Base-by-base conservation (phyloP, 2,113 vertebrate genomes). In the Sinocyclocheilus anophthalmus region DNA sequence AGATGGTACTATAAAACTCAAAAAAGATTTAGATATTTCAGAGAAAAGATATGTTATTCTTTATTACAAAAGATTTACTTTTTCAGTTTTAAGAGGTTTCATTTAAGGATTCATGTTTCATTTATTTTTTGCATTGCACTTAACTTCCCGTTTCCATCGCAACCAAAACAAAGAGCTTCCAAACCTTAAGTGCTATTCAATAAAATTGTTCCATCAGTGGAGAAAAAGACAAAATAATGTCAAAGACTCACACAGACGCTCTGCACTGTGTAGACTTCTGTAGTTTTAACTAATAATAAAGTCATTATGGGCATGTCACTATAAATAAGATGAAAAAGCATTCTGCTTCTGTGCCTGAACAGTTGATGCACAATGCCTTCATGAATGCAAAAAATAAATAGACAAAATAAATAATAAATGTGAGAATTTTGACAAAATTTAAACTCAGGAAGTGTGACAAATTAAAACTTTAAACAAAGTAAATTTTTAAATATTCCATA, bases 71-170 rank as follows among this genome's bases (percentile, higher is more conserved):
- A 42, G 20, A 73, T n/a, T 72, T 22, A 22, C 8, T 33, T 70
- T 73, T 76, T 53, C 6, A 13, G 18, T 76, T 83, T 81, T 45
- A 84, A 33, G 30, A 33, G 30, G 30, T 33, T 33, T 33, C 30
- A 33, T 33, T 33, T 33, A 85, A 70, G 65, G 77, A 77, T 87
- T 91, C 92, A 91, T 86, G 90, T 93, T 90, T 93, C 33, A 26
- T 61, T 5, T 53, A 10, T 88, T 90, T 78, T 84, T 88, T 88
- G 88, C 75, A 92, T 90, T 92, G 93, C 30, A 33, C 65, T 69
- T 37, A 84, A 92, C 92, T 92, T 92, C 89, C 93, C 92, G 94
- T 95, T 95, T 94, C 94, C 93, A 95, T 95, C 94, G 93, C 93
- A 93, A 95, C 94, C 89, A 70, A 83, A 87, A 88, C 53, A 91